A percentile compares a stretch with the other conserved stretches of the same genome.
phyloP scores from a whole-genome alignment of 2,888 invertebrate genomes.

The Dolichomitus sp. region DNA sequence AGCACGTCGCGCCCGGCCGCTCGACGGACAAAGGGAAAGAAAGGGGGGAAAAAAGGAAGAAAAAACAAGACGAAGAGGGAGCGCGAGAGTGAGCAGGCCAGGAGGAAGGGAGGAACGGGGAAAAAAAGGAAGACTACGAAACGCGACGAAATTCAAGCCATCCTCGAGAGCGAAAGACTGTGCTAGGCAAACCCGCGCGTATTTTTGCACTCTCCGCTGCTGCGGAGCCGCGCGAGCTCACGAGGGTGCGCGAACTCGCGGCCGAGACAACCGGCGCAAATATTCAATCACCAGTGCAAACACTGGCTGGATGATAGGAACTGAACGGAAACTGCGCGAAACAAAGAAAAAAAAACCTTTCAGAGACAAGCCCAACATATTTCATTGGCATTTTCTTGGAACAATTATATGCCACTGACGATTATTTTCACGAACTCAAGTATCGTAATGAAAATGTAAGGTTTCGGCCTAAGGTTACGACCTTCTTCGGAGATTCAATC shows the following conservation, averaged over 20 bases:
- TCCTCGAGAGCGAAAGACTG: slow-evolving; percentile 65
- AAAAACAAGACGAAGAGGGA: slow-evolving; percentile 47
- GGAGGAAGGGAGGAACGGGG: slow-evolving; percentile 29
- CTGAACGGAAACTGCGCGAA: slow-evolving; percentile 36
- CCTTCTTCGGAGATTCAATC: no score
- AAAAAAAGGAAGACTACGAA: slow-evolving; percentile 70
- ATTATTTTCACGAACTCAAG: neutral
- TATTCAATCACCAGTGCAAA: slow-evolving; percentile 75
- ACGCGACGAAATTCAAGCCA: slow-evolving; percentile 74
- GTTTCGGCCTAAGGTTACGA: neutral
- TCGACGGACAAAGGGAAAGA: slow-evolving; percentile 72
- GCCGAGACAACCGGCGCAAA: slow-evolving; percentile 69
- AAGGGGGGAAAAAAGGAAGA: slow-evolving; percentile 56
- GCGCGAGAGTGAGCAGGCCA: slow-evolving; percentile 32
- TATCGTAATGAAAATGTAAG: neutral
- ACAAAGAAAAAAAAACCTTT: neutral
- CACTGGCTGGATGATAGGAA: slow-evolving; percentile 44
- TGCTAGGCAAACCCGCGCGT: slow-evolving; percentile 66
- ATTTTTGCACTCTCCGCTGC: slow-evolving; percentile 73
- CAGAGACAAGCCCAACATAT: neutral
- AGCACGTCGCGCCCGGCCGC: slow-evolving; percentile 79
- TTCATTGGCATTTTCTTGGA: neutral
- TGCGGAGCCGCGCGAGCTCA: slow-evolving; percentile 48
- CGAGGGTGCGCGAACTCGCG: slow-evolving; percentile 46
- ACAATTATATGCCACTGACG: neutral